These are phyloP conservation scores for Baryphthengus martii DNA, from an alignment of 2,113 vertebrate genomes.

Conservation along the genomic window DNA sequence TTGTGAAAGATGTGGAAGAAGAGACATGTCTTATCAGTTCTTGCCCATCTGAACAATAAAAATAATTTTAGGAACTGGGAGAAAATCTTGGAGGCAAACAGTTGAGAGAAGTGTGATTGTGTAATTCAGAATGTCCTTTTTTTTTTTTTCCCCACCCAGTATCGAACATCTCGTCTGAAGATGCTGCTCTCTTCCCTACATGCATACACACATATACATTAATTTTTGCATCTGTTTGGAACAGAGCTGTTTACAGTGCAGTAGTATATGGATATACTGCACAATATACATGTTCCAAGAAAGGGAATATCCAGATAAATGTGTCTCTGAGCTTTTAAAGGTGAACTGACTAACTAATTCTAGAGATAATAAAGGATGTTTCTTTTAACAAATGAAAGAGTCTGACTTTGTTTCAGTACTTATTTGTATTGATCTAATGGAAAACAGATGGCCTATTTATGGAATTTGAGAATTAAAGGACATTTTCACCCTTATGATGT, in stretches of 20 bases:
- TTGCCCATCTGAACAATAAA: neutral
- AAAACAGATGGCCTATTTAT: conserved; percentile 74
- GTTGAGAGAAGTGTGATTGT: rapidly evolving
- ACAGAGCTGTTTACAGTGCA: neutral
- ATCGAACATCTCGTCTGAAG: neutral
- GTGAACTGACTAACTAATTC: neutral
- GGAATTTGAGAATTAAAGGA: conserved; percentile 67
- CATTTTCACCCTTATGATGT: conserved; percentile 72
- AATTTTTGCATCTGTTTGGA: neutral
- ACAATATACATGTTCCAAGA: neutral
- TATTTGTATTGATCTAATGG: conserved; percentile 67
- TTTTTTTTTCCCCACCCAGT: neutral
- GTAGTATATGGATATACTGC: neutral
- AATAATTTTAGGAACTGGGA: neutral
- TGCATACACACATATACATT: neutral
- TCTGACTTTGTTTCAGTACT: conserved; percentile 17
- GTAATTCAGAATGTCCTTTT: neutral
- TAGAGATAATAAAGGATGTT: neutral
- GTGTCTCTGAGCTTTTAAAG: neutral
- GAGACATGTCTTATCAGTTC: neutral
- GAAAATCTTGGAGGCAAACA: neutral
- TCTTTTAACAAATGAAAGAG: neutral
- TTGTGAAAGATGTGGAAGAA: neutral
- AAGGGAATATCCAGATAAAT: neutral
- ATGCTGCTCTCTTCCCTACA: neutral